Evolutionary conservation across 2,113 vertebrate genomes (phyloP).

Genomic region (Syngnathus typhle): DNA sequence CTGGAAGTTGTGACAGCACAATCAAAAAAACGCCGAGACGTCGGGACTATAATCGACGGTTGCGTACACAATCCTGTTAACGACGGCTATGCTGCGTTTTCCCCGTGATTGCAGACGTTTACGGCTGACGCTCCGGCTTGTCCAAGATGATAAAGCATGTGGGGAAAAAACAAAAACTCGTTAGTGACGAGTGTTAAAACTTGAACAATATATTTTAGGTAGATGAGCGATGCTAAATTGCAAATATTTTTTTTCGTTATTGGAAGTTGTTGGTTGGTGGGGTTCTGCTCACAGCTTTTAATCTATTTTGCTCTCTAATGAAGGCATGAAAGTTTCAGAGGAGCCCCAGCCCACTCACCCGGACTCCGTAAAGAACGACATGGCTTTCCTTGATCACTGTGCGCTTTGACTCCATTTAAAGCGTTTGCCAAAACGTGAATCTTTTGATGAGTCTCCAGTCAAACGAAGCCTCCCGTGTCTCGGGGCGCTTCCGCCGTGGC

Average conservation of each 20-base stretch:
- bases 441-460: conserved; percentile 19
- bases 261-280: background rate
- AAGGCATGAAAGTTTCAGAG: background rate
- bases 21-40: conserved; percentile 41
- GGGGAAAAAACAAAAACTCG: no score
- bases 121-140: conserved; percentile 21
- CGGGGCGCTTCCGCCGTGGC: conserved; percentile 17
- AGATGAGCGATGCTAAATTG: background rate
- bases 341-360: background rate
- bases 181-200: no score
- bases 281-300: background rate
- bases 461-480: conserved; percentile 9
- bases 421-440: conserved; percentile 16
- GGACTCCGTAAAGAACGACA: conserved; percentile 23
- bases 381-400: conserved; percentile 22
- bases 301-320: background rate
- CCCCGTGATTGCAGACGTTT: conserved; percentile 14
- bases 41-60: conserved; percentile 51
- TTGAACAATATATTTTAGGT: no score
- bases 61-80: conserved; percentile 35
- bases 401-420: conserved; percentile 25
- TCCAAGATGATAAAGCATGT: background rate
- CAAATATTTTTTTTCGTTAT: background rate
- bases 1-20: conserved; percentile 47
- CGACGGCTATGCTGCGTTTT: conserved; percentile 15